Conservation (phyloP, 2,888 invertebrate genomes). For the Miltochrista miniata region DNA sequence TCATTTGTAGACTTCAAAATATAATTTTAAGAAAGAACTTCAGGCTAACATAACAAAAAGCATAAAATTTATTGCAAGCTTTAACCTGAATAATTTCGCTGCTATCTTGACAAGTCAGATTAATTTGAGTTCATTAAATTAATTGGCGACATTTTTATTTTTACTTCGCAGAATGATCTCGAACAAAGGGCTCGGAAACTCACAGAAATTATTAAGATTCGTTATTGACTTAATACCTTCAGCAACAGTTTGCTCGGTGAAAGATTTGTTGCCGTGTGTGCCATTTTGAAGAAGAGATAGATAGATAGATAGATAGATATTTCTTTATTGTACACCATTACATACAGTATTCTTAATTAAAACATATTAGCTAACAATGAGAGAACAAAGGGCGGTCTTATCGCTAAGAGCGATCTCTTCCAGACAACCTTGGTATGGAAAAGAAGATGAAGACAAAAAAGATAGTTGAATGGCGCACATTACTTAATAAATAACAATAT, state of each 20-base stretch:
- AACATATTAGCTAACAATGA: too few species aligned
- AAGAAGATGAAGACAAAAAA: too few species aligned
- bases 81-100: conserved; percentile 10
- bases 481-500: too few species aligned
- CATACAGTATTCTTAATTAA: too few species aligned
- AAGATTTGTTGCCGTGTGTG: too few species aligned
- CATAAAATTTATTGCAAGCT: conserved; percentile 5
- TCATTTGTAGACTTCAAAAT: not conserved
- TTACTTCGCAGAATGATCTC: conserved; percentile 2
- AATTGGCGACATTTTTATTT: conserved; percentile 13
- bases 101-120: conserved; percentile 16
- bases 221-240: not conserved
- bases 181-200: conserved; percentile 7
- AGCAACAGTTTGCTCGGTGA: not conserved
- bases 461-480: too few species aligned
- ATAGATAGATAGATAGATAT: too few species aligned
- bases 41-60: not conserved
- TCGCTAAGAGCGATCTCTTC: too few species aligned
- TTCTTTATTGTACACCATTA: too few species aligned
- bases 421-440: too few species aligned
- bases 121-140: conserved; percentile 15
- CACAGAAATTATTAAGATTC: not conserved
- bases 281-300: too few species aligned
- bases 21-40: not conserved
- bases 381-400: too few species aligned